phyloP scores from a whole-genome alignment of 2,888 invertebrate genomes.

The Horisme vitalbata region DNA sequence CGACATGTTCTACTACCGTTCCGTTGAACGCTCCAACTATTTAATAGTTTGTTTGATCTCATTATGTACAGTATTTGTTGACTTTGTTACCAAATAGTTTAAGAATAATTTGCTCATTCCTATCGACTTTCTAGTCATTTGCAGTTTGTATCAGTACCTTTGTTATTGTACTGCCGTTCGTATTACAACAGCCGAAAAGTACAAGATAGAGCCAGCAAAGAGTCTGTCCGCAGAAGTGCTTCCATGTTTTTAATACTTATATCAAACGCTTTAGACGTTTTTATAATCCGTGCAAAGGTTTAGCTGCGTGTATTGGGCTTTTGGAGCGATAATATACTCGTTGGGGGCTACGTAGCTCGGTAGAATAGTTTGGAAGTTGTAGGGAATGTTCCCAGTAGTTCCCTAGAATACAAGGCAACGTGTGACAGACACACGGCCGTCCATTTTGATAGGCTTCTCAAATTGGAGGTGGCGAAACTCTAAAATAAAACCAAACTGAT shows the following conservation, averaged over 20 bases:
- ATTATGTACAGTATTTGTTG: slow-evolving; percentile 32
- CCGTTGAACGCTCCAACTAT: slow-evolving; percentile 26
- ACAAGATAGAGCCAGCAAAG: slow-evolving; percentile 69
- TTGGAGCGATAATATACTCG: slow-evolving; percentile 68
- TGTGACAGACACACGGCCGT: slow-evolving; percentile 48
- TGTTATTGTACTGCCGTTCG: slow-evolving; percentile 14
- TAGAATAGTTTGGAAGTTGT: slow-evolving; percentile 32
- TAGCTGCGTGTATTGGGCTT: slow-evolving; percentile 57
- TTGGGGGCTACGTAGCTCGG: slow-evolving; percentile 39
- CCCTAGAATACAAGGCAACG: slow-evolving; percentile 41
- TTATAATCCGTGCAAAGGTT: slow-evolving; percentile 59
- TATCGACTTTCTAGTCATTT: slow-evolving; percentile 4
- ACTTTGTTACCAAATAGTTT: slow-evolving; percentile 43
- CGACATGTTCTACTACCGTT: slow-evolving; percentile 22
- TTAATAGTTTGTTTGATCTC: slow-evolving; percentile 23
- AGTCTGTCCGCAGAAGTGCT: slow-evolving; percentile 81
- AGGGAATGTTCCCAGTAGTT: slow-evolving; percentile 37
- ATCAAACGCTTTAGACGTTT: slow-evolving; percentile 71
- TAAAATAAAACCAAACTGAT: slow-evolving; percentile 14
- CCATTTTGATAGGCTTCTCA: slow-evolving; percentile 45
- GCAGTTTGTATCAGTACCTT: slow-evolving; percentile 22
- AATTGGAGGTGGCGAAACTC: slow-evolving; percentile 15
- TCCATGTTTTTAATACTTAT: slow-evolving; percentile 79
- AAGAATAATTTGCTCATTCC: slow-evolving; percentile 37
- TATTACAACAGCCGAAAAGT: slow-evolving; percentile 16